Evolutionary conservation across 2,797 vertebrate species (phyloP).

Genomic region (Onychomys arenicola): DNA sequence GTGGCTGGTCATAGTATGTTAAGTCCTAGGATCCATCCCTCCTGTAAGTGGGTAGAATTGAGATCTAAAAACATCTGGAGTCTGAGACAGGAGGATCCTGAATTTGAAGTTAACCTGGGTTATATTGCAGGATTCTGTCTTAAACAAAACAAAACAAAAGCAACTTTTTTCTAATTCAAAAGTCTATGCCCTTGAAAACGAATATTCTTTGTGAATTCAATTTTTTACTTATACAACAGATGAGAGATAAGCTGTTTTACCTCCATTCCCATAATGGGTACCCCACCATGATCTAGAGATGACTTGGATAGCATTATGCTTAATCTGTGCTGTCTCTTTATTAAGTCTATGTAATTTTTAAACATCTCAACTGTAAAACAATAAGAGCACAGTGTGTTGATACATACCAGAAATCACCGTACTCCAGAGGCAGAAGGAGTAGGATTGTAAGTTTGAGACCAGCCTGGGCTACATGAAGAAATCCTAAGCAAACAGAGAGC

Average conservation of each 20-base stretch:
- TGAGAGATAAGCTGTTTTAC: neutral
- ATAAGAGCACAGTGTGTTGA: neutral
- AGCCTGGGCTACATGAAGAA: neutral
- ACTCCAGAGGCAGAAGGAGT: neutral
- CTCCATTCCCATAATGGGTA: neutral
- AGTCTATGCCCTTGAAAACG: conserved; percentile 31
- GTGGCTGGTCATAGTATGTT: neutral
- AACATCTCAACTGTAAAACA: conserved; percentile 26
- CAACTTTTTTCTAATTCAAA: neutral
- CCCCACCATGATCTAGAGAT: neutral
- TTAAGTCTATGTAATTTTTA: conserved; percentile 38
- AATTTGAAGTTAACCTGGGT: neutral
- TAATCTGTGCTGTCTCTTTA: conserved; percentile 8
- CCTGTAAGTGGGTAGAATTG: neutral
- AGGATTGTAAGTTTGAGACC: neutral
- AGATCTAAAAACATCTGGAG: neutral
- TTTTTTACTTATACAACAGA: neutral
- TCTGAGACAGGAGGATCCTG: neutral
- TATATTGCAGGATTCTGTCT: neutral
- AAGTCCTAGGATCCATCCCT: neutral
- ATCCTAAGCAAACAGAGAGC: neutral
- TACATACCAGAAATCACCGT: neutral
- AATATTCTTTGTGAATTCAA: conserved; percentile 19
- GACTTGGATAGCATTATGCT: neutral
- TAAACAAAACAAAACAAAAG: neutral